A percentile compares a stretch with the other conserved stretches of the same genome.
These are phyloP conservation scores for Datnioides undecimradiatus DNA, from an alignment of 2,113 vertebrate genomes.

Conservation along the genomic window DNA sequence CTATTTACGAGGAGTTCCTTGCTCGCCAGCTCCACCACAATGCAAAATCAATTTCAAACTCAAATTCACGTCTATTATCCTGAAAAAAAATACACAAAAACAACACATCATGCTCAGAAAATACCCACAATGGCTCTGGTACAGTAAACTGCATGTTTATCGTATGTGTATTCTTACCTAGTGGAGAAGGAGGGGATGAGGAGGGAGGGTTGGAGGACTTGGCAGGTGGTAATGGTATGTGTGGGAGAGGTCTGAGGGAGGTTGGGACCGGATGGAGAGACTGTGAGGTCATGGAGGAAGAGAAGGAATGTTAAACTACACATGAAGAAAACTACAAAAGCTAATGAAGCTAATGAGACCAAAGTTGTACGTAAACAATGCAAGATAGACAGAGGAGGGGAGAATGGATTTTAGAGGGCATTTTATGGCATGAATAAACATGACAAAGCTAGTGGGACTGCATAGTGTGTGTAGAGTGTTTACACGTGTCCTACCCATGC, in stretches of 20 bases:
- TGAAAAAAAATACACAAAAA: slow-evolving; percentile 3
- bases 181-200: slow-evolving; percentile 82
- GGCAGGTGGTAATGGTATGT: slow-evolving; percentile 89
- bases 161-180: slow-evolving; percentile 82
- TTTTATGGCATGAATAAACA: neutral
- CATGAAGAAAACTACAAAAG: neutral
- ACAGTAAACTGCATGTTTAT: neutral
- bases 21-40: neutral
- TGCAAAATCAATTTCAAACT: neutral
- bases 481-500: slow-evolving; percentile 75
- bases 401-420: neutral
- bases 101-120: neutral
- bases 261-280: slow-evolving; percentile 85
- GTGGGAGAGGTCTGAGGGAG: slow-evolving; percentile 86
- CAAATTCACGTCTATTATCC: neutral
- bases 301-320: slow-evolving; percentile 50
- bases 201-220: slow-evolving; percentile 84
- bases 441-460: neutral
- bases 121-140: neutral
- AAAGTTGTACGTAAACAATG: neutral
- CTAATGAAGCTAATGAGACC: neutral
- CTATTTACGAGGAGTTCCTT: neutral
- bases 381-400: neutral
- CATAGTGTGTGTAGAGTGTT: neutral
- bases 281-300: slow-evolving; percentile 82